These are phyloP conservation scores for Drosophila bifasciata DNA, from an alignment of 1,140 invertebrate species.

Conservation along the genomic window DNA sequence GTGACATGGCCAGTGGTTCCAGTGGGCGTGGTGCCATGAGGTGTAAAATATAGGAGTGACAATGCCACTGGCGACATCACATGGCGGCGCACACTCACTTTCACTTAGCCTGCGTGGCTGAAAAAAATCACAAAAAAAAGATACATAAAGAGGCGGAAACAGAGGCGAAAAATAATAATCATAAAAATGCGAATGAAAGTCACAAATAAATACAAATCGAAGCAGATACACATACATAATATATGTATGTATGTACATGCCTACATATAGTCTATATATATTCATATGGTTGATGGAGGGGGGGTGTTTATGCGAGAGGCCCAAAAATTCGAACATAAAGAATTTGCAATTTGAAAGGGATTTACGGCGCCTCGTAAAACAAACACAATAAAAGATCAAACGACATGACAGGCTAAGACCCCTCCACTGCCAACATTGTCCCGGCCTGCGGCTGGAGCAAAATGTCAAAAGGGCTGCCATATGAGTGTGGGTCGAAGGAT, in stretches of 20 bases:
- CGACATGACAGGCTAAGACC: constrained; percentile 67
- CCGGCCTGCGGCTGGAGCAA: constrained; percentile 47
- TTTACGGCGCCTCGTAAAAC: constrained; percentile 79
- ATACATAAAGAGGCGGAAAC: too few relatives aligned
- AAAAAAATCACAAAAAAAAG: not conserved
- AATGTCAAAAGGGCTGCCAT: constrained; percentile 70
- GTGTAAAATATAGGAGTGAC: constrained; percentile 50
- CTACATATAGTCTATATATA: constrained; percentile 3
- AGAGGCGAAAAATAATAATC: constrained; percentile 53
- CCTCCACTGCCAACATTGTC: constrained; percentile 19
- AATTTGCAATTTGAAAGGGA: constrained; percentile 82
- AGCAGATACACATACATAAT: not conserved
- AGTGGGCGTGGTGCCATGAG: constrained; percentile 32
- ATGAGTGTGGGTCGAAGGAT: constrained; percentile 42
- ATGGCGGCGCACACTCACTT: constrained; percentile 47
- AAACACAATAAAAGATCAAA: constrained; percentile 83
- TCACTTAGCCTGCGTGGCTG: constrained; percentile 37
- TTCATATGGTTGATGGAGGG: constrained; percentile 6
- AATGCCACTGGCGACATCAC: constrained; percentile 27
- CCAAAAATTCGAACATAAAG: constrained; percentile 77
- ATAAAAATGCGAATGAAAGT: constrained; percentile 59
- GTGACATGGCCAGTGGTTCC: constrained; percentile 23
- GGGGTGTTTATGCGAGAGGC: constrained; percentile 43
- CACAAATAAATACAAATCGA: constrained; percentile 59
- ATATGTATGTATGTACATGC: not conserved